Evolutionary conservation across 2,888 invertebrate species (phyloP).

Genomic region (Cheilosia soror): DNA sequence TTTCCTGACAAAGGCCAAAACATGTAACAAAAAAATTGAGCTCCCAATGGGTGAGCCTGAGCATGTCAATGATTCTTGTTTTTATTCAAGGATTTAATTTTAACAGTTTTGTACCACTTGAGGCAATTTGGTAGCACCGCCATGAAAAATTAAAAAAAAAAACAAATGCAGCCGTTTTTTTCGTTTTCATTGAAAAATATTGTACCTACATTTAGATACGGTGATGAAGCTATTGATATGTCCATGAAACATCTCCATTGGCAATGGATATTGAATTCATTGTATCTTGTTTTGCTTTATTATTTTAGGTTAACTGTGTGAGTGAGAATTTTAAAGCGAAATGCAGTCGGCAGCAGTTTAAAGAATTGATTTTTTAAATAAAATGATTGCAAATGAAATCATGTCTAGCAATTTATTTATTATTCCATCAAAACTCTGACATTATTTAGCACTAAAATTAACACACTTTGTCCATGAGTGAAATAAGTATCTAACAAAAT

Average conservation of each 20-base stretch:
- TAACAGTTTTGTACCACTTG: constrained; percentile 19
- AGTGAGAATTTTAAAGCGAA: too few species aligned
- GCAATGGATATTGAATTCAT: not conserved
- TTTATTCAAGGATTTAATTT: constrained; percentile 15
- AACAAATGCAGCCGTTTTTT: not conserved
- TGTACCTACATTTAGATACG: not conserved
- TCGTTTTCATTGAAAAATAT: not conserved
- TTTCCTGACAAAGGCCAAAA: not conserved
- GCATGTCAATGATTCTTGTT: constrained; percentile 3
- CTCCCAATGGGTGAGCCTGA: not conserved
- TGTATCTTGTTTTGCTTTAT: too few species aligned
- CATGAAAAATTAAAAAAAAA: not conserved
- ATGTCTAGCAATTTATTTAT: too few species aligned
- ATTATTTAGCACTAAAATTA: not conserved
- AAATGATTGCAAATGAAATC: too few species aligned
- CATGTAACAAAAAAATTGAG: not conserved
- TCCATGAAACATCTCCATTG: not conserved
- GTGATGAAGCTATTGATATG: constrained; percentile 24
- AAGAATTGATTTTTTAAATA: too few species aligned
- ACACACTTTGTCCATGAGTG: not conserved
- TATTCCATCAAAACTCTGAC: too few species aligned
- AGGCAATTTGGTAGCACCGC: constrained; percentile 3
- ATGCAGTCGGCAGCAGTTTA: too few species aligned
- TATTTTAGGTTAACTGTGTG: too few species aligned
- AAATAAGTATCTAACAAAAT: not conserved